A percentile compares a stretch with the other conserved stretches of the same genome.
Conservation (phyloP, 2,113 vertebrate species). For the Delphinus delphis region DNA sequence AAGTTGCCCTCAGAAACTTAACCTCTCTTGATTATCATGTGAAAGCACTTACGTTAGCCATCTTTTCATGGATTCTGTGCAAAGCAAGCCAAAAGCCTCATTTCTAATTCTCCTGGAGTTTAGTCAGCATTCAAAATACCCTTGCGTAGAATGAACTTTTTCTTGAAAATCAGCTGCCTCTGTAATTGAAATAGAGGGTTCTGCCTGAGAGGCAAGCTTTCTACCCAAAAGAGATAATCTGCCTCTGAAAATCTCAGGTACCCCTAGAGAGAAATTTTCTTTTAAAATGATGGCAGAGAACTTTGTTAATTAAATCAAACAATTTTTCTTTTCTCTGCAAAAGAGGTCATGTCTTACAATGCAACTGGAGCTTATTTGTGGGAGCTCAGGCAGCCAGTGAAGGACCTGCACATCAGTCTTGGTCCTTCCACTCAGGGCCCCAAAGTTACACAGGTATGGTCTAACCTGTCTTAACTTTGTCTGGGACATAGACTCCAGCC, state of each 20-base stretch:
- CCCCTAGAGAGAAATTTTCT: slow-evolving; percentile 9
- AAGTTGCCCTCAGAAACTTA: slow-evolving; percentile 38
- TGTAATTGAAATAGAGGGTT: slow-evolving; percentile 42
- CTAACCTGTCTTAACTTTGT: not conserved
- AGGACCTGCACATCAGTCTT: not conserved
- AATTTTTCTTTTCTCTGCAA: slow-evolving; percentile 26
- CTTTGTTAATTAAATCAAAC: slow-evolving; percentile 30
- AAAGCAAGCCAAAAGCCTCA: slow-evolving; percentile 32
- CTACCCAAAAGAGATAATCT: slow-evolving; percentile 3
- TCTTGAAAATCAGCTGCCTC: slow-evolving; percentile 42
- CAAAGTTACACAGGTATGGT: not conserved
- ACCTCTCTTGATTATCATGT: slow-evolving; percentile 7
- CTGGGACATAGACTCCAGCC: not conserved
- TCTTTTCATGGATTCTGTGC: slow-evolving; percentile 11
- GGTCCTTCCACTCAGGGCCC: not conserved
- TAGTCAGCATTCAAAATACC: slow-evolving; percentile 37
- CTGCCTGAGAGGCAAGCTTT: slow-evolving; percentile 26
- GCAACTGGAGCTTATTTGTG: not conserved
- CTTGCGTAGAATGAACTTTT: slow-evolving; percentile 35
- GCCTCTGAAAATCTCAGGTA: not conserved
- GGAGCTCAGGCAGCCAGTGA: not conserved
- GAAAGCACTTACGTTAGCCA: slow-evolving; percentile 36
- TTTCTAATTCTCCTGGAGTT: slow-evolving; percentile 38
- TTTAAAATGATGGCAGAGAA: slow-evolving; percentile 43
- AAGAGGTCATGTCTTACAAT: not conserved